Conservation (phyloP, 2,888 invertebrate species). For the Penaeus monodon region DNA sequence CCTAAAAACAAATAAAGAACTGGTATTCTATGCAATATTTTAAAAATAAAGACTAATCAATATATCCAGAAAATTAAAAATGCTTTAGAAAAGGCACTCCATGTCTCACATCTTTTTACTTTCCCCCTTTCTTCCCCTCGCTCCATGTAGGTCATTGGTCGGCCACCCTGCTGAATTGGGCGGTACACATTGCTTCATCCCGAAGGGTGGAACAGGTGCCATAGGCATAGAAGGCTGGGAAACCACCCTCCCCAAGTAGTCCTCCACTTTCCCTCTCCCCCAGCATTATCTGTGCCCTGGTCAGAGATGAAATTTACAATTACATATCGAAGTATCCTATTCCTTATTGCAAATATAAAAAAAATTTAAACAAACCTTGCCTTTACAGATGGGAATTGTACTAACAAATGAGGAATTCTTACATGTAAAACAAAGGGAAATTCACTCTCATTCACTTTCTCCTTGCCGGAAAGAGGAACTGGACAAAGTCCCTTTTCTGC, state of each 20-base stretch:
- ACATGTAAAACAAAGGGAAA: slow-evolving; percentile 74
- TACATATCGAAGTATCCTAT: too few relatives aligned
- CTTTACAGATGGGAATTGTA: background rate
- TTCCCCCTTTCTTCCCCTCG: slow-evolving; percentile 52
- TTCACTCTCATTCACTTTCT: slow-evolving; percentile 76
- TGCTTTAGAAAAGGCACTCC: background rate
- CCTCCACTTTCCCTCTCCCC: background rate
- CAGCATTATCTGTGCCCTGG: slow-evolving; percentile 2
- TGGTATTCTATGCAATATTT: too few relatives aligned
- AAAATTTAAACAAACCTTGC: background rate
- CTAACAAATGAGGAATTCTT: background rate
- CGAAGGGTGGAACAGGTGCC: slow-evolving; percentile 63
- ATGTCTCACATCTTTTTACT: slow-evolving; percentile 53
- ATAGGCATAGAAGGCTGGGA: slow-evolving; percentile 29
- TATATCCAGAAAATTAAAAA: background rate
- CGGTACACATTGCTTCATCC: slow-evolving; percentile 64
- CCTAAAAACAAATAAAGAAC: slow-evolving; percentile 70
- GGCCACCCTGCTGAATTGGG: slow-evolving; percentile 50
- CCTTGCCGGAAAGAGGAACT: slow-evolving; percentile 85
- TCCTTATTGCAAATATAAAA: background rate
- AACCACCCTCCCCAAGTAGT: too few relatives aligned
- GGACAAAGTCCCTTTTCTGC: slow-evolving; percentile 92
- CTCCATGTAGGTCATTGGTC: slow-evolving; percentile 62
- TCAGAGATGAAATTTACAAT: background rate
- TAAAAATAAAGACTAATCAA: too few relatives aligned